Percentiles rank a stretch among this genome's conserved stretches.
These are phyloP conservation scores for Mandrillus leucophaeus DNA, from an alignment of 2,113 vertebrate genomes.

Conservation along the genomic window DNA sequence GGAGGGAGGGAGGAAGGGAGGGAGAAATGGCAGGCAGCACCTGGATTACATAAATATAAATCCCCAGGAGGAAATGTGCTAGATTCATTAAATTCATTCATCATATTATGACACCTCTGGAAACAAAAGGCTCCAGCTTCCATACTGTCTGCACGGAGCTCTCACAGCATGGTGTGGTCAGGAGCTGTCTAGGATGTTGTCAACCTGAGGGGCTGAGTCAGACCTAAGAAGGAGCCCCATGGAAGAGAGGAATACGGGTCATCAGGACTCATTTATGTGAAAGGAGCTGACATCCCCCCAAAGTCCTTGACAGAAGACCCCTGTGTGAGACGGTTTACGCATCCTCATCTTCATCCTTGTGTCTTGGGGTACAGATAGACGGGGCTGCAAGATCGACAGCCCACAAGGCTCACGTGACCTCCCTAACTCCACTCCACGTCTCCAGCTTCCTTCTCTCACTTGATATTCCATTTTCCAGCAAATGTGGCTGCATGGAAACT, in stretches of 20 bases:
- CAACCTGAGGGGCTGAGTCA: neutral
- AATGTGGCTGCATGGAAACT: rapidly evolving
- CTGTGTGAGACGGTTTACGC: rapidly evolving
- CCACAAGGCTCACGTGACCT: no score
- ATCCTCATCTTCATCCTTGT: rapidly evolving
- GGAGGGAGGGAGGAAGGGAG: neutral
- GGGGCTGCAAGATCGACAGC: neutral
- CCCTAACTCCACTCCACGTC: rapidly evolving
- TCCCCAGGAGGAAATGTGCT: neutral
- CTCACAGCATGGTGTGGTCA: neutral
- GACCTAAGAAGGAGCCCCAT: neutral
- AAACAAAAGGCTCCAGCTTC: neutral
- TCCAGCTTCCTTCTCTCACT: neutral
- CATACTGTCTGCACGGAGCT: rapidly evolving
- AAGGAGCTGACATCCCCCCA: neutral
- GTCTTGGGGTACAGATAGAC: no score
- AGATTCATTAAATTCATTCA: neutral
- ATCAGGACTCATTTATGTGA: no score
- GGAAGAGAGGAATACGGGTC: neutral
- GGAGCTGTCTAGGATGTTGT: neutral
- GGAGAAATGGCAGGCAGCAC: neutral
- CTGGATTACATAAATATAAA: neutral
- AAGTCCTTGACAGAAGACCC: neutral
- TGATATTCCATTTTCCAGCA: neutral
- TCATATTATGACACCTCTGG: neutral